phyloP scores from a whole-genome alignment of 2,888 invertebrate genomes.

The Cryptocephalus moraei region DNA sequence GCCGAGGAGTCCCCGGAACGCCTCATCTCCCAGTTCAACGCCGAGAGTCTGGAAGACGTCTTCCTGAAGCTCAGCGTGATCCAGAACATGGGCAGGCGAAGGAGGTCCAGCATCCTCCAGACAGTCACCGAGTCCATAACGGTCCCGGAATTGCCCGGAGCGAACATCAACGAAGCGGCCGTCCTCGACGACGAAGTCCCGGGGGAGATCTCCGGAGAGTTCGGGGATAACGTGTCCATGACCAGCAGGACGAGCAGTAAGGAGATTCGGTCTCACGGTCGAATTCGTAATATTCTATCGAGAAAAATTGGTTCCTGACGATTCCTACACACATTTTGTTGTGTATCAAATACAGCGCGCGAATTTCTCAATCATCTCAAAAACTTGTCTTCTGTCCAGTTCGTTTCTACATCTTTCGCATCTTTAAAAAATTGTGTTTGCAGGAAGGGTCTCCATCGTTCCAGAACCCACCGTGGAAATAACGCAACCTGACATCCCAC shows the following conservation, averaged over 20 bases:
- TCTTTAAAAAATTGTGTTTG: constrained; percentile 4
- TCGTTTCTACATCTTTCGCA: not conserved
- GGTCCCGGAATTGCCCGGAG: constrained; percentile 46
- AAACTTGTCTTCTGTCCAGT: too few species aligned
- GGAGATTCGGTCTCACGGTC: not conserved
- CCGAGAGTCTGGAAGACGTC: constrained; percentile 68
- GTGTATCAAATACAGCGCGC: too few species aligned
- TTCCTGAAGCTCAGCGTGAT: constrained; percentile 70
- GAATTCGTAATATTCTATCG: not conserved
- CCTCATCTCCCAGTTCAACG: constrained; percentile 59
- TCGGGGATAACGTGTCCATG: constrained; percentile 76
- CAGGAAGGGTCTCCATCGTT: constrained; percentile 49
- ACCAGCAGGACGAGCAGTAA: constrained; percentile 49
- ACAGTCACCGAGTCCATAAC: constrained; percentile 61
- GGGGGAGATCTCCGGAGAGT: constrained; percentile 76
- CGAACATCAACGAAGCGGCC: constrained; percentile 45
- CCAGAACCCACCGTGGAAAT: constrained; percentile 35
- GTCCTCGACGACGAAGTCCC: constrained; percentile 55
- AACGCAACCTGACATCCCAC: constrained; percentile 52
- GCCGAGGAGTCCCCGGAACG: constrained; percentile 72
- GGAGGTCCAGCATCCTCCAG: constrained; percentile 70
- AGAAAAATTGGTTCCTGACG: too few species aligned
- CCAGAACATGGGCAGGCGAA: constrained; percentile 71
- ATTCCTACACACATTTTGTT: too few species aligned
- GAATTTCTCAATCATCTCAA: too few species aligned